Evolutionary conservation across 2,797 vertebrate species (phyloP).

Genomic region (Dicrostonyx torquatus): DNA sequence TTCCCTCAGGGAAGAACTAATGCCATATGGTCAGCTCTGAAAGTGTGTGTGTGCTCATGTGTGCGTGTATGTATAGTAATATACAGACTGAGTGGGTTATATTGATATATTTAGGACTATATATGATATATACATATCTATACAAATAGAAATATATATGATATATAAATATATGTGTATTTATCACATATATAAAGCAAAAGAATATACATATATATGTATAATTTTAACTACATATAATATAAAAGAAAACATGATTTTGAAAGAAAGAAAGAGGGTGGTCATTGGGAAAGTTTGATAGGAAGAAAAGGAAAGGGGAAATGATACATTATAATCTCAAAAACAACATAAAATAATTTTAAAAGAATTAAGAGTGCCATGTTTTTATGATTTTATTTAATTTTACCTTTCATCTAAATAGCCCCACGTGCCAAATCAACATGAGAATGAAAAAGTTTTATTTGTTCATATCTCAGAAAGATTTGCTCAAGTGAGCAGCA

Average conservation of each 20-base stretch:
- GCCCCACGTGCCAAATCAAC: not conserved
- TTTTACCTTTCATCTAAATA: not conserved
- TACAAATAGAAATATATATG: not conserved
- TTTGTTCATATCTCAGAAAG: not conserved
- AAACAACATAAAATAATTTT: not conserved
- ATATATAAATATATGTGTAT: not conserved
- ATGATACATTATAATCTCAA: not conserved
- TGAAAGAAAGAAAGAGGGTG: too few relatives aligned
- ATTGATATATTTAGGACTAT: not conserved
- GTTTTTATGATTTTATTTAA: constrained; percentile 5
- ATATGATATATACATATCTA: not conserved
- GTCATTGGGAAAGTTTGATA: not conserved
- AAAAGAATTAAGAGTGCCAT: not conserved
- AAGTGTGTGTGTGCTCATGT: not conserved
- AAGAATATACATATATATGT: not conserved
- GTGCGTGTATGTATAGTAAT: not conserved
- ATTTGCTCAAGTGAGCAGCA: not conserved
- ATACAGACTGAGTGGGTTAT: not conserved
- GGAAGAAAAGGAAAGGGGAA: not conserved
- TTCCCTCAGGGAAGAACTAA: not conserved
- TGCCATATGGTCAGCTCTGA: not conserved
- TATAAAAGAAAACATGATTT: too few relatives aligned
- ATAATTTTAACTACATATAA: too few relatives aligned
- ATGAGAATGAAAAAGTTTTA: constrained; percentile 27
- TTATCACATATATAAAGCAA: not conserved